Evolutionary conservation across 2,888 invertebrate species (phyloP).

Genomic region (Ceriagrion tenellum): DNA sequence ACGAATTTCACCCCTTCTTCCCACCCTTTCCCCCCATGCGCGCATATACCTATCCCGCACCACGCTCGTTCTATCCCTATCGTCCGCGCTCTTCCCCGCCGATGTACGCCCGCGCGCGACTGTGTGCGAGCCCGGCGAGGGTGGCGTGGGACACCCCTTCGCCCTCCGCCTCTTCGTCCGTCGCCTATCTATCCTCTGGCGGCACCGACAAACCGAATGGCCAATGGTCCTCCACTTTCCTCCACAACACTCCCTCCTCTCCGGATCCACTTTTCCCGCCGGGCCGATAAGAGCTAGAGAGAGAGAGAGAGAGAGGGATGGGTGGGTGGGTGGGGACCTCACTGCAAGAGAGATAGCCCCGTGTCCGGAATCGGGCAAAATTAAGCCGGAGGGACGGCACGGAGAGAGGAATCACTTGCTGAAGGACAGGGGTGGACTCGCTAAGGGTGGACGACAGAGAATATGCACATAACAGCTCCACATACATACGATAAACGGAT

Average conservation of each 20-base stretch:
- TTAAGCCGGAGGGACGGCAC: neutral
- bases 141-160: neutral
- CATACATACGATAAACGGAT: too few relatives aligned
- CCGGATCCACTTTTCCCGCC: neutral
- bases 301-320: neutral
- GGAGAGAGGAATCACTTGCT: neutral
- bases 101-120: too few relatives aligned
- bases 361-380: too few relatives aligned
- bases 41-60: too few relatives aligned
- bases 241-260: neutral
- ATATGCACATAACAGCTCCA: too few relatives aligned
- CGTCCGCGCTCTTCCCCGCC: neutral
- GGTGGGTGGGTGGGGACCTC: too few relatives aligned
- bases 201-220: slow-evolving; percentile 62
- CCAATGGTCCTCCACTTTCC: slow-evolving; percentile 41
- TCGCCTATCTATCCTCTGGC: neutral
- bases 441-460: neutral
- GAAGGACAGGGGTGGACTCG: neutral
- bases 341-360: too few relatives aligned
- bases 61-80: neutral
- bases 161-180: neutral
- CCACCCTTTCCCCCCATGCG: neutral
- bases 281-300: neutral
- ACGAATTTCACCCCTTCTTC: slow-evolving; percentile 49
- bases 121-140: neutral